These are phyloP conservation scores for Rhagologus leucostigma DNA, from an alignment of 2,113 vertebrate genomes.

Conservation along the genomic window DNA sequence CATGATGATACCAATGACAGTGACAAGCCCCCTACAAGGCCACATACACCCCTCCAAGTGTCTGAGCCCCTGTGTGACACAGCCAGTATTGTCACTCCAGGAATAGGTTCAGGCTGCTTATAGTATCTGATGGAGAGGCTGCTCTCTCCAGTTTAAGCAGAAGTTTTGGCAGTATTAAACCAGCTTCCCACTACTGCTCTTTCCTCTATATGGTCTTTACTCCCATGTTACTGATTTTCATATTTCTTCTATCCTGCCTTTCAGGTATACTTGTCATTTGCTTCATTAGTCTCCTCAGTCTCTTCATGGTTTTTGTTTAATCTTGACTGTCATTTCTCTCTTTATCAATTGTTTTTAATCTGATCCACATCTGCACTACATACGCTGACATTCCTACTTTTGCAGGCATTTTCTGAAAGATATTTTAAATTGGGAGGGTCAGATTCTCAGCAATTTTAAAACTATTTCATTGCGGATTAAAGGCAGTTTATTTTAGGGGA, in stretches of 20 bases:
- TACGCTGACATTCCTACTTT: not conserved
- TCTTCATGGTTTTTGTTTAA: not conserved
- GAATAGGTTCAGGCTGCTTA: not conserved
- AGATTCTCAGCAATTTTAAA: not conserved
- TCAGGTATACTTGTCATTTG: not conserved
- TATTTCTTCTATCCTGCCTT: not conserved
- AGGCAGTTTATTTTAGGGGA: not conserved
- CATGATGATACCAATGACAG: not conserved
- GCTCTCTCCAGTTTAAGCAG: not conserved
- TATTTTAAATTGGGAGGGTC: not conserved
- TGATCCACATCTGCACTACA: not conserved
- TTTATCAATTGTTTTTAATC: not conserved
- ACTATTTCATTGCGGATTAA: not conserved
- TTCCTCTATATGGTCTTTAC: not conserved
- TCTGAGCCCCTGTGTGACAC: too few species aligned
- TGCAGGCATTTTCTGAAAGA: not conserved
- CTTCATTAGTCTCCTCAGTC: not conserved
- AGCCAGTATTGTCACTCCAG: not conserved
- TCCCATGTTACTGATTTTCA: not conserved
- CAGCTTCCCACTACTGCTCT: not conserved
- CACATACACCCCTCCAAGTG: rapidly evolving
- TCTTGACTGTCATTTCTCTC: not conserved
- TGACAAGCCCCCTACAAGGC: not conserved
- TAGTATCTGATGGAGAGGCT: not conserved
- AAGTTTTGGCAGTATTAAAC: not conserved